Percentiles rank a stretch among this genome's conserved stretches.
These are phyloP conservation scores for Stichodactyla helianthus DNA, from an alignment of 64 coral and sea anemone genomes.

Conservation along the genomic window DNA sequence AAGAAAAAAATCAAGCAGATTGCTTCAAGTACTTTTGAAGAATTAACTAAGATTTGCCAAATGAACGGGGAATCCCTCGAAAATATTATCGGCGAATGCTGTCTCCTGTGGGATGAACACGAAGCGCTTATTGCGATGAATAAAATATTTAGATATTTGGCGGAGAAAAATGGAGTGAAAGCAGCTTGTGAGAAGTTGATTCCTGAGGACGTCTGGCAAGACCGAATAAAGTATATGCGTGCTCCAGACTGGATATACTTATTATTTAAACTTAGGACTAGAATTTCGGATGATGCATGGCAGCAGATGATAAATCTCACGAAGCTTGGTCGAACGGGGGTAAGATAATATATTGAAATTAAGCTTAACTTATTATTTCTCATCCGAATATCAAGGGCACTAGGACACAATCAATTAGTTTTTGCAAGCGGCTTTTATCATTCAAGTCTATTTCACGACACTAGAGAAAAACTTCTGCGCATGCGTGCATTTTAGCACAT, in stretches of 20 bases:
- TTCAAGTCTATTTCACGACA: too few species aligned
- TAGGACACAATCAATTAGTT: too few species aligned
- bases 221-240: slow-evolving; percentile 11
- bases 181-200: background rate
- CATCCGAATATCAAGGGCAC: too few species aligned
- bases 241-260: slow-evolving; percentile 32
- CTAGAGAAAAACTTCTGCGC: too few species aligned
- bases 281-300: slow-evolving; percentile 22
- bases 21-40: background rate
- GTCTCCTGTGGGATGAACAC: background rate
- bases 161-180: slow-evolving; percentile 1
- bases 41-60: background rate
- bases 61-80: slow-evolving; percentile 7
- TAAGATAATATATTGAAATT: background rate
- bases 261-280: slow-evolving; percentile 19
- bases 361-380: too few species aligned
- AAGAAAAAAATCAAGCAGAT: slow-evolving; percentile 7
- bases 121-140: background rate
- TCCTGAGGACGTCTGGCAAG: background rate
- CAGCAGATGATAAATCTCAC: slow-evolving; percentile 30
- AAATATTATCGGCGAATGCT: slow-evolving; percentile 5
- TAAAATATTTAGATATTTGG: background rate
- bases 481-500: too few species aligned
- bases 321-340: slow-evolving; percentile 24
- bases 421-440: too few species aligned